phyloP scores from a whole-genome alignment of 92 coral and sea anemone species.

The Nematostella vectensis region DNA sequence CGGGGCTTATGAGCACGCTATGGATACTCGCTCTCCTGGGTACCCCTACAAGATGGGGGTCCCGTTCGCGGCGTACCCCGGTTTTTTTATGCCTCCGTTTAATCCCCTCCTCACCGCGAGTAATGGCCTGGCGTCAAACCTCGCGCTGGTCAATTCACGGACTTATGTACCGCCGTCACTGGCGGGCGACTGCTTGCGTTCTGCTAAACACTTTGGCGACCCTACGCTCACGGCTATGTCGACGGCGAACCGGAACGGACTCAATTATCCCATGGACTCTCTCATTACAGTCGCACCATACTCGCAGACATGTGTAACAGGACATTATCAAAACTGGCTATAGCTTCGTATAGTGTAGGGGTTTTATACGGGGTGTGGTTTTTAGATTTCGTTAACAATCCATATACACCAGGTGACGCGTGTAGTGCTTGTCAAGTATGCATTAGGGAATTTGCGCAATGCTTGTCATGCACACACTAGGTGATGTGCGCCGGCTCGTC shows the following conservation, averaged over 20 bases:
- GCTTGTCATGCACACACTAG: no score
- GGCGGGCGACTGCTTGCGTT: conserved; percentile 27
- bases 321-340: conserved; percentile 88
- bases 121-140: conserved; percentile 65
- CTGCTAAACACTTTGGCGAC: conserved; percentile 34
- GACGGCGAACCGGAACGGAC: conserved; percentile 66
- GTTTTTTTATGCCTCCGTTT: conserved; percentile 73
- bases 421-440: no score
- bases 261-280: conserved; percentile 69
- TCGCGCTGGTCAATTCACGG: conserved; percentile 74
- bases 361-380: no score
- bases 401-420: no score
- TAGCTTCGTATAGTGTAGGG: conserved; percentile 7
- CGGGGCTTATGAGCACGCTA: conserved; percentile 22
- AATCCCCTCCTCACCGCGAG: conserved; percentile 56
- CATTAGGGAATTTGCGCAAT: no score
- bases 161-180: conserved; percentile 53
- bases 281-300: conserved; percentile 93
- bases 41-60: conserved; percentile 70
- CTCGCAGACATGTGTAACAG: conserved; percentile 75
- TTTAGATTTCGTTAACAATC: no score
- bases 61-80: conserved; percentile 65
- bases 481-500: no score
- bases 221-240: conserved; percentile 45
- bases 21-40: conserved; percentile 22